A percentile compares a stretch with the other conserved stretches of the same genome.
Conservation (phyloP, 2,888 invertebrate genomes). For the Eustalomyia histrio region DNA sequence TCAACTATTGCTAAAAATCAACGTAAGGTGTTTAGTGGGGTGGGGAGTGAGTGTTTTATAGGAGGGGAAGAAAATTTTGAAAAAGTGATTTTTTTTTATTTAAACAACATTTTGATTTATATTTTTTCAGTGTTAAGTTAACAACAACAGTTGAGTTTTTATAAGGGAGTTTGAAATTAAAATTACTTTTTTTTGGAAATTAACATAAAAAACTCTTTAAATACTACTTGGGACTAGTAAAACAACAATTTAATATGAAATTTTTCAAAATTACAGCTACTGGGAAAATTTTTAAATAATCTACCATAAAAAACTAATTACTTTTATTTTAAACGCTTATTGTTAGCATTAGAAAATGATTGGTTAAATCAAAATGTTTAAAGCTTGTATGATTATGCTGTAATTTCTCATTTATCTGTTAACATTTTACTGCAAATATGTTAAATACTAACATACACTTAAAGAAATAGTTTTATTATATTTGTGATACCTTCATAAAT, state of each 20-base stretch:
- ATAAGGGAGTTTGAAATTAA: background rate
- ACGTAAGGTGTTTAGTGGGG: slow-evolving; percentile 32
- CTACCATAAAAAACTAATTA: background rate
- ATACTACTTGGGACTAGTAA: slow-evolving; percentile 18
- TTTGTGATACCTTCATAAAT: too few relatives aligned
- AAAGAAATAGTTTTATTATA: too few relatives aligned
- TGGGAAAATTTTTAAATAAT: slow-evolving; percentile 4
- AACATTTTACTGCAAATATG: too few relatives aligned
- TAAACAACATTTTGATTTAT: slow-evolving; percentile 23
- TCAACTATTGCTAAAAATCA: slow-evolving; percentile 46
- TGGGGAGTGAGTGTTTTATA: slow-evolving; percentile 29
- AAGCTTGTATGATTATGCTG: background rate
- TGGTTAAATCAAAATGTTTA: background rate
- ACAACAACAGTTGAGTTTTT: background rate
- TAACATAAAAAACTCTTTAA: slow-evolving; percentile 7
- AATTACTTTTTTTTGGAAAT: slow-evolving; percentile 4
- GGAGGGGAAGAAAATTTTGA: slow-evolving; percentile 29
- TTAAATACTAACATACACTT: too few relatives aligned
- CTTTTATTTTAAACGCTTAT: background rate
- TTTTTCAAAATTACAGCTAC: slow-evolving; percentile 31
- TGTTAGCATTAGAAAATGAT: background rate
- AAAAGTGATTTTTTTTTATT: slow-evolving; percentile 21
- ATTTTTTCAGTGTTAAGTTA: background rate
- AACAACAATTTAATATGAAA: background rate
- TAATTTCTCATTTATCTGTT: too few relatives aligned